Conservation (phyloP, 2,888 invertebrate species). For the Xanthorhoe spadicearia region DNA sequence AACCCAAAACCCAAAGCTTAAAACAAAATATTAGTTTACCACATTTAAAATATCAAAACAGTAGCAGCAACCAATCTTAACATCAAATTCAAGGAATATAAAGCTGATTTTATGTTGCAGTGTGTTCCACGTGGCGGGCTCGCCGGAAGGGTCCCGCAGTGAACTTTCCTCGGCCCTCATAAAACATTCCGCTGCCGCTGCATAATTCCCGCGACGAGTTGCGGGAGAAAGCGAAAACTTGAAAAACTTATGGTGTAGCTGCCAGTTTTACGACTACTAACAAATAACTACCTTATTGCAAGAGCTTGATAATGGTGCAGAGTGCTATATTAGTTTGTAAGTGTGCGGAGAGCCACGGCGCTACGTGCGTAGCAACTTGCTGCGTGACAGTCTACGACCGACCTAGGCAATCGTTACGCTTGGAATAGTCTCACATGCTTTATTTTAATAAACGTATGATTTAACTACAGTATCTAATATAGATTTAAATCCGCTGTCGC, state of each 20-base stretch:
- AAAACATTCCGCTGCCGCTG: slow-evolving; percentile 61
- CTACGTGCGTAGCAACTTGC: slow-evolving; percentile 3
- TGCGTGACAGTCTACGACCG: slow-evolving; percentile 16
- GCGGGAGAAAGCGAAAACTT: slow-evolving; percentile 41
- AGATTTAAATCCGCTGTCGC: not conserved
- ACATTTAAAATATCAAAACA: not conserved
- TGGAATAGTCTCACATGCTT: not conserved
- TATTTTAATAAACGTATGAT: not conserved
- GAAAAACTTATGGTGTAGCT: slow-evolving; percentile 27
- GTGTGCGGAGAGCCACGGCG: not conserved
- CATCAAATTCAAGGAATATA: not conserved
- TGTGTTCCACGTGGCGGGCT: not conserved
- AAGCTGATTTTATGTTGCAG: not conserved
- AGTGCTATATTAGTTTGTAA: not conserved
- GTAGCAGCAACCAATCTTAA: not conserved
- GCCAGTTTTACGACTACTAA: slow-evolving; percentile 23
- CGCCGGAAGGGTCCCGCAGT: slow-evolving; percentile 46
- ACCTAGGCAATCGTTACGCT: slow-evolving; percentile 1
- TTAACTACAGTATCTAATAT: not conserved
- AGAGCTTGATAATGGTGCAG: slow-evolving; percentile 4
- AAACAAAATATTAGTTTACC: no score
- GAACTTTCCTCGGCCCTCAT: slow-evolving; percentile 59
- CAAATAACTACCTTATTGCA: slow-evolving; percentile 12
- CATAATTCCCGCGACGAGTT: slow-evolving; percentile 53
- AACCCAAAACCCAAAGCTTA: no score